Base-by-base conservation (phyloP, 2,797 vertebrate species). In the Aratinga solstitialis region DNA sequence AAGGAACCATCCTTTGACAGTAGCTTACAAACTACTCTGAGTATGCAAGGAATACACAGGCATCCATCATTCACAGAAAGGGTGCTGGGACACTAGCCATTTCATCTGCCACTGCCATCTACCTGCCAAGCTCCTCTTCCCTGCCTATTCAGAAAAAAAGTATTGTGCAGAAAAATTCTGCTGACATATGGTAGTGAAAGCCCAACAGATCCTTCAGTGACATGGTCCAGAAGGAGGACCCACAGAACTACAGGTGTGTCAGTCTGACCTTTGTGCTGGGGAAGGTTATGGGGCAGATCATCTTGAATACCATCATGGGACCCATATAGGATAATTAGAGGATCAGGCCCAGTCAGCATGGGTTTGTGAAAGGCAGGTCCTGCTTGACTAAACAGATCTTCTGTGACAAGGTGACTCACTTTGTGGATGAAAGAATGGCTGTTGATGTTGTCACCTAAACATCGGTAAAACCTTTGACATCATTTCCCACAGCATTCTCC, bases 391-490 rank as follows among this genome's bases (percentile, higher is more conserved):
- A 8, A n/a, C 20, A 51, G 12, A 34, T 30, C 29, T 50, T 38
- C 19, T 68, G 1, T 14, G 20, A 69, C 0, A 0, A 54, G 13
- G 24, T 45, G 32, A 45, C 24, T 4, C 12, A 4, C 14, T 22
- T 13, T 27, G 24, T 45, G 17, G 24, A 17, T 63, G 17, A 62
- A 11, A 23, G 10, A 56, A 48, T 27, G 67, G 26, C 66, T 61
- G 19, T 79, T 34, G 8, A n/a, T 74, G 5, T 43, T 43, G 47
- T 62, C 54, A 22, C 32, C 69, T 75, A 47, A 51, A 40, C 14
- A 8, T 47, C 62, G 13, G n/a, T 51, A 69, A 81, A 34, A 14
- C 10, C 29, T 58, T 58, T 51, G 50, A 30, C 43, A 43, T 43
- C 43, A 43, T 43, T 43, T 43, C 43, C 19, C 43, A 43, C 43